Evolutionary conservation across 2,113 vertebrate genomes (phyloP), one percentile per base, ranked within the genome.

Genomic region (Pangasianodon gigas): DNA sequence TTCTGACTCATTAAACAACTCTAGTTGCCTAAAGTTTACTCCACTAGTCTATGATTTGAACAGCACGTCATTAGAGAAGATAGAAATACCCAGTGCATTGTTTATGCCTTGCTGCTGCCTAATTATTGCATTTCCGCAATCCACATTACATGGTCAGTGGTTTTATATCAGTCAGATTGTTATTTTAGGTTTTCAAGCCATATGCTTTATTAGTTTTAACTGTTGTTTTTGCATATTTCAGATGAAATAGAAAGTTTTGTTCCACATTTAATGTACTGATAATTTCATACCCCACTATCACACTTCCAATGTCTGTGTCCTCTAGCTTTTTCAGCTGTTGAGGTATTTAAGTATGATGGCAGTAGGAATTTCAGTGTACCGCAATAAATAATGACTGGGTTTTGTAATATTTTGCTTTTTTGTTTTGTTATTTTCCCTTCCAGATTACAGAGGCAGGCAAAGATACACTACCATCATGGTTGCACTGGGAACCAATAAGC

Each of bases 371-470:
- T 56, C 3, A 3, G 26, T 82, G 32, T 44, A 84, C 32, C n/a
- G 37, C n/a, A 54, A 37, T 18, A 21, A 32, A 37, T 56, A 82
- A 56, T 82, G 51, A 56, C 16, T 52, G 6, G 29, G 13, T 83
- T 21, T 75, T 85, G 37, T 14, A 87, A 46, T 81, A 19, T 37
- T 44, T 29, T 62, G 2, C 88, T 37, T 46, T 65, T 79, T 58
- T n/a, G 71, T 26, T 89, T 82, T 60, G 0, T 75, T 71, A 58
- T 13, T 90, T n/a, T 19, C 74, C n/a, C 4, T 92, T 85, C 6
- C 92, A 99, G 98, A 96, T 99, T 8, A 95, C 96, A 0, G 97
- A 99, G 71, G 95, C 96, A 44, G 97, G 97, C 60, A 98, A 97
- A 93, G 97, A 97, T 8, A 94, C 93, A 9, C 95, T 99, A 65